phyloP scores from a whole-genome alignment of 2,888 invertebrate species.

The Idaea dimidiata region DNA sequence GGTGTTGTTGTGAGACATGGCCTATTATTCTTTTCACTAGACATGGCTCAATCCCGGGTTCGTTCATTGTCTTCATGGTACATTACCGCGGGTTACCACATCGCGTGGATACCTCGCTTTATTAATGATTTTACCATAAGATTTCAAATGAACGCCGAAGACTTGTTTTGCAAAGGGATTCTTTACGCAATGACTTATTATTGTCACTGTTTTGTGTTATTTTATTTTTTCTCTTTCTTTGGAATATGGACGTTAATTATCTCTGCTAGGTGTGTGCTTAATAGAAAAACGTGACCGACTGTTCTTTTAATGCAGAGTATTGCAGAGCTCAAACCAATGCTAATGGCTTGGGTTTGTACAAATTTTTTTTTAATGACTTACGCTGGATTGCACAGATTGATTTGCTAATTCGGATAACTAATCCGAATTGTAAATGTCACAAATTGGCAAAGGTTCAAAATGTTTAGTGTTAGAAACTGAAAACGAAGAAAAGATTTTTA shows the following conservation, averaged over 20 bases:
- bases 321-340: no score
- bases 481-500: no score
- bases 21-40: slow-evolving; percentile 45
- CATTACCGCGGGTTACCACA: slow-evolving; percentile 52
- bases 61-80: slow-evolving; percentile 66
- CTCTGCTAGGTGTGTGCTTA: no score
- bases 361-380: no score
- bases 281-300: neutral
- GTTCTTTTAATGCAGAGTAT: no score
- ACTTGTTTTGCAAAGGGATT: slow-evolving; percentile 38
- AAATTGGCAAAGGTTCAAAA: no score
- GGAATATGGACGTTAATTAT: slow-evolving; percentile 12
- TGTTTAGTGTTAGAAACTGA: no score
- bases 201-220: slow-evolving; percentile 18
- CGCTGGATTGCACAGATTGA: no score
- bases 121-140: slow-evolving; percentile 75
- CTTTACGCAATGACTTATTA: slow-evolving; percentile 33
- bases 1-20: slow-evolving; percentile 39
- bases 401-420: no score
- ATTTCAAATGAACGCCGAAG: slow-evolving; percentile 53
- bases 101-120: slow-evolving; percentile 55
- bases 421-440: no score
- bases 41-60: slow-evolving; percentile 39
- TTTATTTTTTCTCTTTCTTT: slow-evolving; percentile 10
- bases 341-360: no score